Evolutionary conservation across 2,113 vertebrate species (phyloP), one percentile per base, ranked within the genome.

Genomic region (Eonycteris spelaea): DNA sequence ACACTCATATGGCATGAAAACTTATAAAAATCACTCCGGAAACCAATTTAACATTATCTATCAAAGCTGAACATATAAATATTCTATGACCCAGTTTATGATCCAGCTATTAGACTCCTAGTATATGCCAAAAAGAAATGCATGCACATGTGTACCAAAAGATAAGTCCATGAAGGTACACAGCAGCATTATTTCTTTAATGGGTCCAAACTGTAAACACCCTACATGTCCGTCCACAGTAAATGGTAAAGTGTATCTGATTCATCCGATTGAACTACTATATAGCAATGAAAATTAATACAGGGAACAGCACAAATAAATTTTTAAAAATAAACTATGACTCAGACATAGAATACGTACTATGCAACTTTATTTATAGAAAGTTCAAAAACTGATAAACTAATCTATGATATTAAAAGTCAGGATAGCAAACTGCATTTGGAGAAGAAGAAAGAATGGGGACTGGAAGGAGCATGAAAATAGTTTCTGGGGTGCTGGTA

Each of bases 71-170:
- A 84, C n/a, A 83, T 80, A 86, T 55, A 26, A 70, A 86, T 45
- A 86, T 43, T 71, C 7, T 35, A 73, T 19, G 38, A 90, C 30
- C 28, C 35, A 40, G n/a, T 71, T 71, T 90, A 71, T 53, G 45
- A 92, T 90, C 55, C 26, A 86, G 67, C 48, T 83, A 83, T 63
- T 83, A 92, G n/a, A 82, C 13, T 94, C 22, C 74, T 70, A 80
- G 13, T 26, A 61, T 19, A 82, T 28, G 48, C 6, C 38, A 90
- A 85, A 91, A 79, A 78, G 78, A 89, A 93, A 78, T 78, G 48
- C 35, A 87, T 51, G 7, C 12, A 87, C 16, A 68, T 87, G 5
- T 73, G 9, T 15, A 93, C 43, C 61, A 79, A 91, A 43, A 75
- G 19, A 53, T 45, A 45, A 45, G 11, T 45, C 73, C 18, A 80